Evolutionary conservation across 2,797 vertebrate species (phyloP).

Genomic region (Orientallactaga sibirica): DNA sequence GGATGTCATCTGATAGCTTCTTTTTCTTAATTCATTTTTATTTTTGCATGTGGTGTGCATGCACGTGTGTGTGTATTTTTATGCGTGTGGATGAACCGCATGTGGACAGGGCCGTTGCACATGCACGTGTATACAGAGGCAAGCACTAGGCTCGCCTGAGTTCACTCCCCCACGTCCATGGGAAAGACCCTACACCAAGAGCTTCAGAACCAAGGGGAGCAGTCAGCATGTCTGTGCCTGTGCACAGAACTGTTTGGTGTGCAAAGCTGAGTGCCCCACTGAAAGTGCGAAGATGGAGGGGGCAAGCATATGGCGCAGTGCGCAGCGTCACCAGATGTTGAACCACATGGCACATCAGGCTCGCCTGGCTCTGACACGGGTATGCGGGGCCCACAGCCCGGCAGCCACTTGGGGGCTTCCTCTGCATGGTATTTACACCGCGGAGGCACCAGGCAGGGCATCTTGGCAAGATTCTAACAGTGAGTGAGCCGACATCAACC

Average conservation of each 20-base stretch:
- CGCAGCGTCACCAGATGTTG: fast-evolving
- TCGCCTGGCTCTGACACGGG: not conserved
- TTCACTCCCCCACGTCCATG: not conserved
- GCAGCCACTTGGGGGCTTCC: not conserved
- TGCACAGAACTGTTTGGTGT: not conserved
- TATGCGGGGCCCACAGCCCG: not conserved
- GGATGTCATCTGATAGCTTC: not conserved
- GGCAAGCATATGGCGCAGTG: no score
- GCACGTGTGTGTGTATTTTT: no score
- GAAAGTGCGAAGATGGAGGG: not conserved
- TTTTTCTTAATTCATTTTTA: no score
- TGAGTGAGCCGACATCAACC: not conserved
- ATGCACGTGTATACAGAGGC: no score
- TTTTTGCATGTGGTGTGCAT: no score
- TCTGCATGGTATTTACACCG: not conserved
- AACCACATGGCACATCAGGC: not conserved
- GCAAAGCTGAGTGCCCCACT: not conserved
- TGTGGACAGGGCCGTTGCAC: no score
- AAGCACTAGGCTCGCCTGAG: not conserved
- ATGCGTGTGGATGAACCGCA: no score
- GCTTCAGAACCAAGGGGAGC: not conserved
- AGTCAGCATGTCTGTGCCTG: not conserved
- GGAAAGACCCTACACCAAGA: not conserved
- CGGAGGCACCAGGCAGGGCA: not conserved
- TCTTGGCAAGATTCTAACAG: not conserved